phyloP scores from a whole-genome alignment of 2,888 invertebrate genomes.

The Xanthorhoe spadicearia region DNA sequence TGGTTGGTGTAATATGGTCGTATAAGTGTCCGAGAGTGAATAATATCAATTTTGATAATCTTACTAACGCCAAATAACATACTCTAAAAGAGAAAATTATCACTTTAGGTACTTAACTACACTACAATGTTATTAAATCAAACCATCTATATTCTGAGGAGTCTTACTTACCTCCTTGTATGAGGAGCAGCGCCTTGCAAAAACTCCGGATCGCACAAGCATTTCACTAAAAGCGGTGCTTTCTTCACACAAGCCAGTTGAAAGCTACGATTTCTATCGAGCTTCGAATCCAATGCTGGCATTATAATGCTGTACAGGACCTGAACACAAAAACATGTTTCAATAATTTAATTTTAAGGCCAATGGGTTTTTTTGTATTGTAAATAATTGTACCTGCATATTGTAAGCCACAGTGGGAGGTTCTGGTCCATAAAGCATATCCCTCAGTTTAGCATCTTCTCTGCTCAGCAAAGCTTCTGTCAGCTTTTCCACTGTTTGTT shows the following conservation, averaged over 20 bases:
- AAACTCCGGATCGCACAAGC: conserved; percentile 79
- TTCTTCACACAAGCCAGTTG: conserved; percentile 87
- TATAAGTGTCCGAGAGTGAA: conserved; percentile 94
- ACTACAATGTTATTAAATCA: neutral
- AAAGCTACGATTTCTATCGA: conserved; percentile 86
- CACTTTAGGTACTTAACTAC: neutral
- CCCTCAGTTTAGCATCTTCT: conserved; percentile 73
- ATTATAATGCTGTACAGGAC: conserved; percentile 95
- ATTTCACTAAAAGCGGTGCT: conserved; percentile 76
- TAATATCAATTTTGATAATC: conserved; percentile 94
- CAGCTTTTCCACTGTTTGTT: conserved; percentile 82
- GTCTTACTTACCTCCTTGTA: conserved; percentile 69
- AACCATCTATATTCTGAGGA: too few species aligned
- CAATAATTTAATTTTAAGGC: neutral
- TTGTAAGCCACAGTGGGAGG: conserved; percentile 82
- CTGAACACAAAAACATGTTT: conserved; percentile 48
- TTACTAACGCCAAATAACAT: conserved; percentile 94
- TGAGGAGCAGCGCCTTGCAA: conserved; percentile 77
- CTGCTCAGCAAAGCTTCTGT: conserved; percentile 75
- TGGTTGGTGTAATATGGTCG: conserved; percentile 85
- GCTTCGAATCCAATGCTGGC: conserved; percentile 93
- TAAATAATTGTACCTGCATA: conserved; percentile 62
- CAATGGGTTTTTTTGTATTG: neutral
- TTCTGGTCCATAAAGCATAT: conserved; percentile 77
- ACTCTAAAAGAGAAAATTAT: conserved; percentile 82